Conservation (phyloP, 2,888 invertebrate species). For the Drosophila conformis region DNA sequence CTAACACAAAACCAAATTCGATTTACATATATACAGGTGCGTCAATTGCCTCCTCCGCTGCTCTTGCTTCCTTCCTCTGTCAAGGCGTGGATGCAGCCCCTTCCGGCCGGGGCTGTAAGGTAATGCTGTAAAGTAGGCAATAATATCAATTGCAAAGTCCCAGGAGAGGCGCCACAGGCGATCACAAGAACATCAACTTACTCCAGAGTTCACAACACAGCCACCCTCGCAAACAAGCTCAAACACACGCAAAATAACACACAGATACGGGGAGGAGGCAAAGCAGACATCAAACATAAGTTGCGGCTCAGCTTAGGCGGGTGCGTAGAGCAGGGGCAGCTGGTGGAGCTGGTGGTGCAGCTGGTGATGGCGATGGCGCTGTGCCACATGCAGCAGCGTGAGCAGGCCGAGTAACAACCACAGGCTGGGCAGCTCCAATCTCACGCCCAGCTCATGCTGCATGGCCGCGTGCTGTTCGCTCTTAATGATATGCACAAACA, state of each 20-base stretch:
- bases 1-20: constrained; percentile 46
- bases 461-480: constrained; percentile 89
- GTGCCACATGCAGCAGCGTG: constrained; percentile 51
- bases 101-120: neutral
- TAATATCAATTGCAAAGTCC: constrained; percentile 48
- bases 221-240: neutral
- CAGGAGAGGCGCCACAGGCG: constrained; percentile 5
- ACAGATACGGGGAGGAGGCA: constrained; percentile 10
- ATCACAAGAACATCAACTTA: constrained; percentile 37
- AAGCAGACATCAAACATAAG: constrained; percentile 70
- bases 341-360: constrained; percentile 11
- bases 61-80: neutral
- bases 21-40: constrained; percentile 75
- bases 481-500: constrained; percentile 93
- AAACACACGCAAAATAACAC: neutral
- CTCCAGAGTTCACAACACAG: constrained; percentile 5
- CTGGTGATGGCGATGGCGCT: constrained; percentile 9
- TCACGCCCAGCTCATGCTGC: constrained; percentile 85
- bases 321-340: constrained; percentile 16
- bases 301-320: constrained; percentile 59
- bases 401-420: constrained; percentile 75
- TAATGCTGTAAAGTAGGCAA: constrained; percentile 33
- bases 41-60: constrained; percentile 5
- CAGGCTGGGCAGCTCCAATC: constrained; percentile 76
- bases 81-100: constrained; percentile 17